Evolutionary conservation across 2,888 invertebrate genomes (phyloP).

Genomic region (Odontocolon sp.): DNA sequence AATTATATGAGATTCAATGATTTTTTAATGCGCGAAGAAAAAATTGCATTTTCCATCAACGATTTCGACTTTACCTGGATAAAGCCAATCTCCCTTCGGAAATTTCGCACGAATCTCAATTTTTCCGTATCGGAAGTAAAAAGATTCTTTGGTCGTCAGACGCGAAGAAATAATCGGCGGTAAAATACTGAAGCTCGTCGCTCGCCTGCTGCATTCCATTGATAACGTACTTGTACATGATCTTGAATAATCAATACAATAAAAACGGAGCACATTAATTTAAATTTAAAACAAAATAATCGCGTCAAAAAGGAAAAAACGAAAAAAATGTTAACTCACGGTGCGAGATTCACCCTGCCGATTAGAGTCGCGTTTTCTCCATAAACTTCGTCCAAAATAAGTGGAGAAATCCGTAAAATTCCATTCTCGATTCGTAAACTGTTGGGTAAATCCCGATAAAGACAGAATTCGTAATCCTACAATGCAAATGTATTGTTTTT

Average conservation of each 20-base stretch:
- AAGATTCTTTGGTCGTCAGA: slow-evolving; percentile 79
- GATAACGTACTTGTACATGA: slow-evolving; percentile 75
- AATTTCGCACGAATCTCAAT: slow-evolving; percentile 82
- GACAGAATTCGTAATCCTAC: slow-evolving; percentile 78
- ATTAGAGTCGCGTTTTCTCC: slow-evolving; percentile 68
- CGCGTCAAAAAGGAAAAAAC: not conserved
- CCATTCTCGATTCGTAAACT: slow-evolving; percentile 67
- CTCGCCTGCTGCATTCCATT: slow-evolving; percentile 75
- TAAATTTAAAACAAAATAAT: not conserved
- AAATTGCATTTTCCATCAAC: not conserved
- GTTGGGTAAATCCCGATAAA: slow-evolving; percentile 70
- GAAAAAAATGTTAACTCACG: slow-evolving; percentile 64
- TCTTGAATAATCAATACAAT: slow-evolving; percentile 67
- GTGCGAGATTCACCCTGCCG: slow-evolving; percentile 70
- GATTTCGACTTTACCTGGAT: slow-evolving; percentile 80
- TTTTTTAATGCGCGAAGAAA: too few relatives aligned
- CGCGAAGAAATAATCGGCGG: slow-evolving; percentile 82
- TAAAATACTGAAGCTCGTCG: slow-evolving; percentile 76
- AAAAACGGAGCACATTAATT: not conserved
- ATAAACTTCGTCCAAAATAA: slow-evolving; percentile 71
- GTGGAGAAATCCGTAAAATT: slow-evolving; percentile 69
- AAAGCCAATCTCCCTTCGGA: slow-evolving; percentile 83
- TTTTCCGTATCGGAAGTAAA: slow-evolving; percentile 81
- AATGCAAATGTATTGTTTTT: slow-evolving; percentile 16
- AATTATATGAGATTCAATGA: too few relatives aligned